phyloP scores from a whole-genome alignment of 2,888 invertebrate genomes.

The Crematogaster levior region DNA sequence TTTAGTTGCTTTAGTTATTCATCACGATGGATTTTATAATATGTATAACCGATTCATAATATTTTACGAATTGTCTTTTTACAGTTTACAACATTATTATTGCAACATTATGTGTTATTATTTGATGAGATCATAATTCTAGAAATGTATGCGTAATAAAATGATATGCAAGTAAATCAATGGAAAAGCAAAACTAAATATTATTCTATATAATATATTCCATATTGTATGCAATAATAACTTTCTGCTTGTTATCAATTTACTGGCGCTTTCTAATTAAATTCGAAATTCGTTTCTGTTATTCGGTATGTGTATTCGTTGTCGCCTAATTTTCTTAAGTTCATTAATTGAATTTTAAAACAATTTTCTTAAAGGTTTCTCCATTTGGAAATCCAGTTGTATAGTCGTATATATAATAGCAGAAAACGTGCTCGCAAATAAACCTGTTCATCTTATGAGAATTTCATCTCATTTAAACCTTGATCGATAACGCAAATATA shows the following conservation, averaged over 20 bases:
- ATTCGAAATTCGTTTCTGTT: conserved; percentile 67
- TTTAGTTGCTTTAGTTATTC: not conserved
- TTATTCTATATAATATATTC: conserved; percentile 26
- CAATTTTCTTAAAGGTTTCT: conserved; percentile 68
- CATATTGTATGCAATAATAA: conserved; percentile 4
- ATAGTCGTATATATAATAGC: conserved; percentile 43
- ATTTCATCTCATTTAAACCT: not conserved
- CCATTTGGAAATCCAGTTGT: conserved; percentile 33
- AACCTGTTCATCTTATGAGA: not conserved
- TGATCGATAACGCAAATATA: conserved; percentile 14
- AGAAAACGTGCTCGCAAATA: conserved; percentile 12
- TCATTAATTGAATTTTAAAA: conserved; percentile 70
- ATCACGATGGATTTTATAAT: conserved; percentile 4
- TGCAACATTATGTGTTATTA: no score
- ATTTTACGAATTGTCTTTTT: not conserved
- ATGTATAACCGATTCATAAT: not conserved
- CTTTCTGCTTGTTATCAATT: conserved; percentile 45
- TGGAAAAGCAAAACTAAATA: not conserved
- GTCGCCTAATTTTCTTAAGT: conserved; percentile 68
- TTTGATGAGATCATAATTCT: not conserved
- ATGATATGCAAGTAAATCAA: conserved; percentile 5
- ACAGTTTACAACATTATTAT: not conserved
- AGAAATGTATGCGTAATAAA: not conserved
- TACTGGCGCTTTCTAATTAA: conserved; percentile 59
- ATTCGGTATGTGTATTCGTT: conserved; percentile 59